A percentile compares a stretch with the other conserved stretches of the same genome.
Evolutionary conservation across 2,113 vertebrate genomes (phyloP).

Genomic region (Nanorana parkeri): DNA sequence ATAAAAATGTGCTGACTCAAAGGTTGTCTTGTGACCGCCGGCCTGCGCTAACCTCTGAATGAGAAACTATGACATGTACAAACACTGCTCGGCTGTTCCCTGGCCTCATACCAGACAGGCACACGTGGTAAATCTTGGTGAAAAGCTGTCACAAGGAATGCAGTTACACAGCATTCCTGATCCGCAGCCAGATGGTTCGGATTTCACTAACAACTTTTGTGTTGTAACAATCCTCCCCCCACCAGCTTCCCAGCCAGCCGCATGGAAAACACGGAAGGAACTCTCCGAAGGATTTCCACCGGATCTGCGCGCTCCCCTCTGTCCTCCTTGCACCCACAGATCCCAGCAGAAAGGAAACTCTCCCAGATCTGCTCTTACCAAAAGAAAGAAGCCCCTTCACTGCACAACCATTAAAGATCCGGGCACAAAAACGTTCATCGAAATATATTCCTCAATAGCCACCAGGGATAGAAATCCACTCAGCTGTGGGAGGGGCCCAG

Average conservation of each 20-base stretch:
- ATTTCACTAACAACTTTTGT: constrained; percentile 66
- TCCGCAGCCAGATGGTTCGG: constrained; percentile 65
- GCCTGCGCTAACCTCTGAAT: constrained; percentile 46
- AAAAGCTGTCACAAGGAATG: constrained; percentile 73
- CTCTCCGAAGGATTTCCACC: neutral
- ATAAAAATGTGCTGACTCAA: constrained; percentile 58
- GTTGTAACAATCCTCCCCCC: constrained; percentile 48
- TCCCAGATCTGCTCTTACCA: too few species aligned
- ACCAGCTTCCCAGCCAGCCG: neutral
- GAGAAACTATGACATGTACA: constrained; percentile 64
- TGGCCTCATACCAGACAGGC: constrained; percentile 69
- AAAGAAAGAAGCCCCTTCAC: too few species aligned
- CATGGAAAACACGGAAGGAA: neutral
- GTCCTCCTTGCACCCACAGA: neutral
- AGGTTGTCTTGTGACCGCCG: constrained; percentile 56
- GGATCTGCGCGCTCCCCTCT: neutral
- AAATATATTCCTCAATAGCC: too few species aligned
- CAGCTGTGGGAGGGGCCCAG: too few species aligned
- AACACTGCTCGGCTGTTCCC: constrained; percentile 64
- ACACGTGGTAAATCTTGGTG: constrained; percentile 69
- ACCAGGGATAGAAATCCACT: too few species aligned
- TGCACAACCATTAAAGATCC: too few species aligned
- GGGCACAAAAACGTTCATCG: too few species aligned
- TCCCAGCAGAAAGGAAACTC: neutral
- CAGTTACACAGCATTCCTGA: constrained; percentile 72